Conservation (phyloP, 2,113 vertebrate species). For the Hemicordylus capensis region DNA sequence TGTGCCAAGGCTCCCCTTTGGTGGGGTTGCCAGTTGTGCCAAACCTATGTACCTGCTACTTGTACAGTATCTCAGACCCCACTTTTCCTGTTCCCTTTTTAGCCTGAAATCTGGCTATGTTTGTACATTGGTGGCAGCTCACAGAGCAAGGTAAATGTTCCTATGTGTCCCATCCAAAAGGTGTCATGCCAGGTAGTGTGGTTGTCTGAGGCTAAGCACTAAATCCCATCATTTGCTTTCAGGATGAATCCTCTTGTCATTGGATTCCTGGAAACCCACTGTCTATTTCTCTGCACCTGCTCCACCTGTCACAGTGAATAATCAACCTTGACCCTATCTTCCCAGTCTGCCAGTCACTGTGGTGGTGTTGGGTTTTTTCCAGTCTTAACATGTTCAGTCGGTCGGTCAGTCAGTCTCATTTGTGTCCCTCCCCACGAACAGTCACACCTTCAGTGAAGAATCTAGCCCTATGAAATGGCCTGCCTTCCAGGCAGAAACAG, state of each 20-base stretch:
- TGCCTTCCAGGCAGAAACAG: neutral
- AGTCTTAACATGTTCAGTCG: neutral
- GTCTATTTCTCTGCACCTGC: neutral
- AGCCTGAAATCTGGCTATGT: neutral
- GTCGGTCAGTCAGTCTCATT: neutral
- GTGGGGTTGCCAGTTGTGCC: conserved; percentile 31
- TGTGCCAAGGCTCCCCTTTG: neutral
- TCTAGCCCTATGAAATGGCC: neutral
- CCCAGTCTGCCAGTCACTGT: too few species aligned
- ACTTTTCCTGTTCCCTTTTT: neutral
- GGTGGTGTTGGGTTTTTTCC: neutral
- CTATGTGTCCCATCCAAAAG: neutral
- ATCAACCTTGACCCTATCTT: neutral
- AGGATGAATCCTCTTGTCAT: neutral
- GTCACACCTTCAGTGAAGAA: neutral
- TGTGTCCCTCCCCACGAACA: neutral
- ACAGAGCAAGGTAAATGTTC: neutral
- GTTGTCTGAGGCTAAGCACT: neutral
- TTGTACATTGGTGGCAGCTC: neutral
- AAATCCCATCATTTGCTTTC: neutral
- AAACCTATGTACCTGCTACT: conserved; percentile 33
- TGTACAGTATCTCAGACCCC: fast-evolving
- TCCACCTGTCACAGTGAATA: neutral
- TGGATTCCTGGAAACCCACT: neutral
- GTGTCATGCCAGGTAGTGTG: neutral